A percentile compares a stretch with the other conserved stretches of the same genome.
Conservation (phyloP, 2,888 invertebrate species). For the Thecophora atra region DNA sequence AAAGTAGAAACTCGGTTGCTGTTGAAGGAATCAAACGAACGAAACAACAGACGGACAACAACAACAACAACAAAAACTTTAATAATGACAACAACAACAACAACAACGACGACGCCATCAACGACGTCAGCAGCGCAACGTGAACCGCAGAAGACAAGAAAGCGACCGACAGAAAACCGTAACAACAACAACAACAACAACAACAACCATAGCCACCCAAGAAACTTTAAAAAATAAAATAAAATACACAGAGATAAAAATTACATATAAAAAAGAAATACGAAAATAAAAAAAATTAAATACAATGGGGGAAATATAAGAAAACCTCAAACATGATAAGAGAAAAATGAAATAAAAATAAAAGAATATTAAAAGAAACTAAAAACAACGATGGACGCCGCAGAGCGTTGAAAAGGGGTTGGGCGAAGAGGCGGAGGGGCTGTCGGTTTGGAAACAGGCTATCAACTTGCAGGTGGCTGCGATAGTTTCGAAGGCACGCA, state of each 20-base stretch:
- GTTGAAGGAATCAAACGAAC: not conserved
- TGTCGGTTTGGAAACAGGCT: not conserved
- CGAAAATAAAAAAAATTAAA: not conserved
- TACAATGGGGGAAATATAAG: not conserved
- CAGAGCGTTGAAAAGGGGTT: not conserved
- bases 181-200: constrained; percentile 7
- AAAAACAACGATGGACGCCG: constrained; percentile 12
- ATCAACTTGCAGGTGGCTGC: constrained; percentile 35
- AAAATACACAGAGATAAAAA: constrained; percentile 12
- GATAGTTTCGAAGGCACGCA: constrained; percentile 11
- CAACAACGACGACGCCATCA: constrained; percentile 17
- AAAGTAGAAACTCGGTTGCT: not conserved
- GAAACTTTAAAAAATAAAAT: not conserved
- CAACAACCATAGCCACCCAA: not conserved
- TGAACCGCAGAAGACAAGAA: not conserved
- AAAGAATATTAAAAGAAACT: constrained; percentile 32
- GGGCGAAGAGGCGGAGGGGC: not conserved
- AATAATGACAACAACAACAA: constrained; percentile 12
- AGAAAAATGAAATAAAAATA: not conserved
- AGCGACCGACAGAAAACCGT: no score
- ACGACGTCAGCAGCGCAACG: constrained; percentile 10
- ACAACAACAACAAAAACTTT: constrained; percentile 9
- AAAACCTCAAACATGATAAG: not conserved
- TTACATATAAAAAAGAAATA: not conserved
- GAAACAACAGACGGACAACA: constrained; percentile 9